Conservation (phyloP, 1,140 invertebrate species). For the Euwallacea similis region DNA sequence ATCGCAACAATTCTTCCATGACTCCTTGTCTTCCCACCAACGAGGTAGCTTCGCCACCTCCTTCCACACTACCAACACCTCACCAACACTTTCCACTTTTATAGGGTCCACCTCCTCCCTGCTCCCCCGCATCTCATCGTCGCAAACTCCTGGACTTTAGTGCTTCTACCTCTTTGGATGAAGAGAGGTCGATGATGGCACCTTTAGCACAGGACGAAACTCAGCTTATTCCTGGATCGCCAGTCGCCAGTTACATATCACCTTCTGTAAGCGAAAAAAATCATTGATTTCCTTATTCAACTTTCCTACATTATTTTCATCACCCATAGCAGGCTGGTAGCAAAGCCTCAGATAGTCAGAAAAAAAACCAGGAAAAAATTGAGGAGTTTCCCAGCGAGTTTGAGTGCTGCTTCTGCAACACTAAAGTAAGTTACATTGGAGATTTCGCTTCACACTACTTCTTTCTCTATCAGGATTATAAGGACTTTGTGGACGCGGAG, state of each 20-base stretch:
- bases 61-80: background rate
- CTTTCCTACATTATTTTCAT: constrained; percentile 39
- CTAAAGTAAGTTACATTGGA: constrained; percentile 63
- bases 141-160: constrained; percentile 54
- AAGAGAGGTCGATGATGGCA: constrained; percentile 44
- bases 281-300: constrained; percentile 28
- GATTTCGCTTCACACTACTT: background rate
- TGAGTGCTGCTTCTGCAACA: constrained; percentile 94
- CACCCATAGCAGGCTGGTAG: constrained; percentile 59
- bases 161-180: constrained; percentile 33
- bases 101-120: constrained; percentile 54
- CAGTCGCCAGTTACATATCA: constrained; percentile 49
- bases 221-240: constrained; percentile 46
- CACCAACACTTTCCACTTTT: constrained; percentile 1
- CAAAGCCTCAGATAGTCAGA: constrained; percentile 66
- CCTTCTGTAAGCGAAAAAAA: constrained; percentile 46
- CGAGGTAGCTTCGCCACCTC: constrained; percentile 37
- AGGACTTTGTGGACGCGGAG: constrained; percentile 85
- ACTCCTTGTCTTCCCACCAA: constrained; percentile 61
- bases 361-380: constrained; percentile 64
- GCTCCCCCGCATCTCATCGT: constrained; percentile 52
- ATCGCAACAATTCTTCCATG: constrained; percentile 64
- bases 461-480: constrained; percentile 68
- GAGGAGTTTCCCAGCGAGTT: constrained; percentile 86
- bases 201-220: constrained; percentile 53